Percentiles rank a stretch among this genome's conserved stretches.
Evolutionary conservation across 2,113 vertebrate species (phyloP).

Genomic region (Nerophis lumbriciformis): DNA sequence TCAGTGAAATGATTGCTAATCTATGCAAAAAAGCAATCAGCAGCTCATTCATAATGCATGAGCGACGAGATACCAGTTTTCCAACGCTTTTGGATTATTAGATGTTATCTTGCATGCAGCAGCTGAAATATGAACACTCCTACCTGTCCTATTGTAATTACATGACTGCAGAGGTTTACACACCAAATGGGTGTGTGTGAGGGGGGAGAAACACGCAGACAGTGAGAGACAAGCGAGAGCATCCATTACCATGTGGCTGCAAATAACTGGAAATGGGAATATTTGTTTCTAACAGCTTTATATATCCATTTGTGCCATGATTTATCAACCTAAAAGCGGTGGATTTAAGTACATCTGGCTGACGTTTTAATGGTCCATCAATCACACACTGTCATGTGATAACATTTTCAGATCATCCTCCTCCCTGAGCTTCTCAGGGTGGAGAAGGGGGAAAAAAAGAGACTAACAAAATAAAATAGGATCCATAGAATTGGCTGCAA

Average conservation of each 20-base stretch:
- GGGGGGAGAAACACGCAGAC: constrained; percentile 26
- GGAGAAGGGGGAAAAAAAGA: neutral
- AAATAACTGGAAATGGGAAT: constrained; percentile 56
- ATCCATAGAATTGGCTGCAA: constrained; percentile 66
- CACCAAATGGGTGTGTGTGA: constrained; percentile 14
- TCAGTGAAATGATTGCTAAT: constrained; percentile 80
- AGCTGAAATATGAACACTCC: constrained; percentile 75
- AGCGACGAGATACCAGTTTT: constrained; percentile 74
- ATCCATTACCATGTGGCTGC: constrained; percentile 54
- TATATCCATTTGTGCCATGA: constrained; percentile 63
- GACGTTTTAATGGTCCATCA: constrained; percentile 67
- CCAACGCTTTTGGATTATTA: constrained; percentile 76
- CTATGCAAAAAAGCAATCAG: constrained; percentile 81
- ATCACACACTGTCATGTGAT: constrained; percentile 60
- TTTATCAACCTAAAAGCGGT: constrained; percentile 66
- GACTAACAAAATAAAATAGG: constrained; percentile 6
- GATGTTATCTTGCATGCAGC: constrained; percentile 73
- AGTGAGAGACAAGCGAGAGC: constrained; percentile 51
- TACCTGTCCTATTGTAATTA: constrained; percentile 75
- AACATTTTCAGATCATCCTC: constrained; percentile 62
- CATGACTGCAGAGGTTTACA: constrained; percentile 55
- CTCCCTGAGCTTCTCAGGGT: constrained; percentile 31
- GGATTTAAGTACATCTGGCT: constrained; percentile 64
- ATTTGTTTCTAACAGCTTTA: constrained; percentile 65
- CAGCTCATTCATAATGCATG: constrained; percentile 78